These are phyloP conservation scores for Graptemys geographica DNA, from an alignment of 2,797 vertebrate species.

Conservation along the genomic window DNA sequence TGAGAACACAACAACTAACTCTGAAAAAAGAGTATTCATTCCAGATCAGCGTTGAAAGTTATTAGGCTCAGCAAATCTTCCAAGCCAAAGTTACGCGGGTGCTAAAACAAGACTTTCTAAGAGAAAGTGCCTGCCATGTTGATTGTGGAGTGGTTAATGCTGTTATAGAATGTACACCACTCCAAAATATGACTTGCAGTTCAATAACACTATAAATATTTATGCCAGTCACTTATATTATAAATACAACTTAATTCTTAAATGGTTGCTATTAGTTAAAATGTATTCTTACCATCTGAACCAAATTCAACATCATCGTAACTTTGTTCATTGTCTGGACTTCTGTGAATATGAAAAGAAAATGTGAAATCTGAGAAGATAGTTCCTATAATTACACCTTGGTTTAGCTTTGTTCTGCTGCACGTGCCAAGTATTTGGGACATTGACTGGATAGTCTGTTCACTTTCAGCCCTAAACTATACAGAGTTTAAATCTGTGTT, in stretches of 20 bases:
- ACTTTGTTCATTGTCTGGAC: conserved; percentile 73
- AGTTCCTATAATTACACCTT: not conserved
- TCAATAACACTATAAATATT: not conserved
- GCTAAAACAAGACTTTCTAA: conserved; percentile 9
- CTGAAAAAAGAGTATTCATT: not conserved
- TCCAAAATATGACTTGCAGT: not conserved
- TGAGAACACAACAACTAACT: not conserved
- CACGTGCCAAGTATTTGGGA: not conserved
- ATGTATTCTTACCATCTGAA: conserved; percentile 72
- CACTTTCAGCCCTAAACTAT: not conserved
- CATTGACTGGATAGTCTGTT: not conserved
- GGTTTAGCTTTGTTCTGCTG: not conserved
- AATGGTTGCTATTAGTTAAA: not conserved
- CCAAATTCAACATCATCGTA: conserved; percentile 75
- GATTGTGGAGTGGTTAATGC: not conserved
- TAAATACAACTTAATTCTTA: not conserved
- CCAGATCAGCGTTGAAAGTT: not conserved
- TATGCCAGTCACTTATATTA: not conserved
- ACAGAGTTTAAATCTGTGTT: not conserved
- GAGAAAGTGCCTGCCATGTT: not conserved
- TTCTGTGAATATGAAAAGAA: conserved; percentile 74
- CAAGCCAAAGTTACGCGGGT: fast-evolving
- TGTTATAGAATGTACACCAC: not conserved
- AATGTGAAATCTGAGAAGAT: conserved; percentile 19
- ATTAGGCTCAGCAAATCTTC: not conserved